phyloP scores from a whole-genome alignment of 2,797 vertebrate genomes.

The Enteromius trimaculatus region DNA sequence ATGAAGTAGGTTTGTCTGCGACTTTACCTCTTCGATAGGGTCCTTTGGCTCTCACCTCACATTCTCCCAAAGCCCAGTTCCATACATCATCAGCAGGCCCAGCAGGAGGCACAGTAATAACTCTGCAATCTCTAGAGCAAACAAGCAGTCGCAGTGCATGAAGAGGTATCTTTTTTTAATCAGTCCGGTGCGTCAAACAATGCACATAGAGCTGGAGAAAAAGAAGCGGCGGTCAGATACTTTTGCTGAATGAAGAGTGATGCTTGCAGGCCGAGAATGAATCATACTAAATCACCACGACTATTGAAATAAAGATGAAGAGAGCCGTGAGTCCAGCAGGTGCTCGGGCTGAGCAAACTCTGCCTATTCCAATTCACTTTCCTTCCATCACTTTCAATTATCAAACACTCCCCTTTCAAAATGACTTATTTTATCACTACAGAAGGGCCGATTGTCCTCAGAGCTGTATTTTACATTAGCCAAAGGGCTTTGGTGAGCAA shows the following conservation, averaged over 20 bases:
- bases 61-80: conserved; percentile 77
- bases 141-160: conserved; percentile 87
- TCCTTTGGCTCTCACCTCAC: conserved; percentile 61
- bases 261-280: conserved; percentile 83
- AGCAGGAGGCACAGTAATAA: conserved; percentile 79
- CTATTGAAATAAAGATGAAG: conserved; percentile 76
- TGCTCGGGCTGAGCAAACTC: conserved; percentile 81
- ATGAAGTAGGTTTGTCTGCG: conserved; percentile 67
- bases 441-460: conserved; percentile 87
- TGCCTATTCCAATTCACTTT: conserved; percentile 84
- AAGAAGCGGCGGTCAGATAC: conserved; percentile 67
- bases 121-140: conserved; percentile 86
- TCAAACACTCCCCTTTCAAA: conserved; percentile 83
- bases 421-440: conserved; percentile 82
- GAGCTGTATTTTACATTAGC: conserved; percentile 80
- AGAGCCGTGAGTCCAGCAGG: conserved; percentile 23
- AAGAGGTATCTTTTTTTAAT: conserved; percentile 79
- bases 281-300: conserved; percentile 80
- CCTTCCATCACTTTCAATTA: conserved; percentile 87
- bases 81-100: conserved; percentile 77
- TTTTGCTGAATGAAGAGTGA: conserved; percentile 68
- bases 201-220: conserved; percentile 59
- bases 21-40: conserved; percentile 70
- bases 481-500: conserved; percentile 80
- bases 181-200: conserved; percentile 75